Evolutionary conservation across 1,140 invertebrate species (phyloP), one percentile per base, ranked within the genome.

Genomic region (Helicoverpa armigera): DNA sequence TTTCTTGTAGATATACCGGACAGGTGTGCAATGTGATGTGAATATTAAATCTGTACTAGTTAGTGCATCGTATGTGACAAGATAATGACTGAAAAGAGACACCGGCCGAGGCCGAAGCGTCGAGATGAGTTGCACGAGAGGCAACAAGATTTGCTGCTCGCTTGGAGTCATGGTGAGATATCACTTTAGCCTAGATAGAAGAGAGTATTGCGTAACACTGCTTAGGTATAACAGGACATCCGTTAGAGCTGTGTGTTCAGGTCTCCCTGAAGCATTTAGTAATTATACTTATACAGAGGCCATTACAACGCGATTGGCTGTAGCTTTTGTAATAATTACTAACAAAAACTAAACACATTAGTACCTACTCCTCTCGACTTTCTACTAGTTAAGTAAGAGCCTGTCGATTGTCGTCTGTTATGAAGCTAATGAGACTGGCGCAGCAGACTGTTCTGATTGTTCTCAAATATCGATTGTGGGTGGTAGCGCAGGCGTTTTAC

Each of bases 161-260:
- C 90, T 65, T 95, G 95, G 95, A 93, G 85, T 74, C 87, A 94
- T 83, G 95, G 95, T 95, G 87, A 94, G 93, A 91, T 43, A 51
- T 56, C n/a, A 14, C 54, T n/a, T 74, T 3, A 70, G 29, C 12
- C 53, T 73, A 56, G 14, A 73, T 58, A 13, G 4, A 74, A 56
- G 16, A 18, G 11, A 16, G 65, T 16, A 50, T 69, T 50, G 16
- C 14, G 43, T 23, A 48, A 50, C 16, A 43, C 5, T 18, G 43
- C 63, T 50, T 69, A n/a, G n/a, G n/a, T n/a, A 50, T 50, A 18
- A 48, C 16, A 51, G 11, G 50, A 69, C 65, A 10, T n/a, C 18
- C 48, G 9, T 69, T 7, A 48, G 18, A 60, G 10, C 5, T 29
- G 13, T 23, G 18, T 61, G 12, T 16, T 58, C 16, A 9, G 18